These are phyloP conservation scores for Rhinella marina DNA, from an alignment of 2,797 vertebrate species.

Conservation along the genomic window DNA sequence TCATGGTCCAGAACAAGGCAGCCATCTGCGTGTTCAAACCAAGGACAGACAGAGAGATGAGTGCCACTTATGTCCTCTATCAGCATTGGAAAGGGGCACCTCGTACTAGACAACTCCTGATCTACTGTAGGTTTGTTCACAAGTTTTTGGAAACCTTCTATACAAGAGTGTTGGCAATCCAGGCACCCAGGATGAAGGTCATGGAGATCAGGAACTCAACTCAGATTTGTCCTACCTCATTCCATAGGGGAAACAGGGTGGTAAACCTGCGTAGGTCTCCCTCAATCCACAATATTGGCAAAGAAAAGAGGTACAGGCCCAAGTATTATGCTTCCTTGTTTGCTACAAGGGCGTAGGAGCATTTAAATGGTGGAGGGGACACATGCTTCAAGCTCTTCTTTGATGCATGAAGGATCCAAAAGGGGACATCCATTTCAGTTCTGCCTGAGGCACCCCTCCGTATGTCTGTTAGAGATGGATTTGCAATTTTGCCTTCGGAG, in stretches of 20 bases:
- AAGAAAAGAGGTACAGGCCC: background rate
- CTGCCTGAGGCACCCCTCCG: background rate
- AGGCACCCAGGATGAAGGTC: background rate
- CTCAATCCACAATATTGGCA: background rate
- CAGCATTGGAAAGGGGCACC: too few relatives aligned
- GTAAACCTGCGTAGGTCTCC: background rate
- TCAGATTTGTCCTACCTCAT: background rate
- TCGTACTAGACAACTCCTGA: too few relatives aligned
- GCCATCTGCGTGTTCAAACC: too few relatives aligned
- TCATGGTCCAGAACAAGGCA: too few relatives aligned
- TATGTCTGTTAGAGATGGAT: background rate
- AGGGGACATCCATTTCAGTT: background rate
- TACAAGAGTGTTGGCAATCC: too few relatives aligned
- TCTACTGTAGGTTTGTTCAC: too few relatives aligned
- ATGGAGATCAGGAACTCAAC: background rate
- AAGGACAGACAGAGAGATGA: too few relatives aligned
- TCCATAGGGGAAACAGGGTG: background rate
- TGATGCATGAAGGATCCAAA: background rate
- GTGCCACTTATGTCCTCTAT: too few relatives aligned
- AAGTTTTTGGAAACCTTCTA: too few relatives aligned
- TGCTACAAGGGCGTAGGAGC: background rate
- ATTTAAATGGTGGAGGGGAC: background rate
- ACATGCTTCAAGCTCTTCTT: background rate
- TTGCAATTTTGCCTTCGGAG: background rate
- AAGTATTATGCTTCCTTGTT: background rate